These are phyloP conservation scores for Phrynocephalus forsythii DNA, from an alignment of 2,797 vertebrate genomes.

Conservation along the genomic window DNA sequence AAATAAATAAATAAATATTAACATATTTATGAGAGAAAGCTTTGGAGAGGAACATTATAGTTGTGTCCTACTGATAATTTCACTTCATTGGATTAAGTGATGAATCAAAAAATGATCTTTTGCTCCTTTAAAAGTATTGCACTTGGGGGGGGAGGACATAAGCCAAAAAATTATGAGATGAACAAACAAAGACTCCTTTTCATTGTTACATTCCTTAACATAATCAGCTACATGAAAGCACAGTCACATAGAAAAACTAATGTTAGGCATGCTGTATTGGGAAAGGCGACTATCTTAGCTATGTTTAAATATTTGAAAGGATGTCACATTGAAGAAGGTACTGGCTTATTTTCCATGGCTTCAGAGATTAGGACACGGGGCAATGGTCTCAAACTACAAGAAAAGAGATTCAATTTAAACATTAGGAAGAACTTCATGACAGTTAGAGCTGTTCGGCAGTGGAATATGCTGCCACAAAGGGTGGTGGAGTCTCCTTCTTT, in stretches of 20 bases:
- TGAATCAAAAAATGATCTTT: neutral
- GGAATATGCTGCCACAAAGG: too few relatives aligned
- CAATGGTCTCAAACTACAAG: too few relatives aligned
- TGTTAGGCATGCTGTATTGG: neutral
- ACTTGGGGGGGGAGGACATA: neutral
- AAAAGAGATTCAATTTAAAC: too few relatives aligned
- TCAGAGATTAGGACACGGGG: too few relatives aligned
- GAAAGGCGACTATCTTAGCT: neutral
- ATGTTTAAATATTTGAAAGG: too few relatives aligned
- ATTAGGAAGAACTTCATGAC: too few relatives aligned
- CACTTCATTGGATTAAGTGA: neutral
- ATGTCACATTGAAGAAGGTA: too few relatives aligned
- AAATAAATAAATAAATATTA: too few relatives aligned
- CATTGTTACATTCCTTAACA: neutral
- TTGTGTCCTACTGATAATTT: neutral
- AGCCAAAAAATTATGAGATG: neutral
- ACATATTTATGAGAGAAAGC: neutral
- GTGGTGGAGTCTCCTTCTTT: too few relatives aligned
- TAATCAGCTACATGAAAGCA: neutral
- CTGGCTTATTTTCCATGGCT: too few relatives aligned
- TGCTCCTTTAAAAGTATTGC: constrained; percentile 8
- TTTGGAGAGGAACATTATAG: constrained; percentile 2
- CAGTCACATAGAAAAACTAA: neutral
- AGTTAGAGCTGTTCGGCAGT: too few relatives aligned
- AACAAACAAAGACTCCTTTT: neutral